phyloP scores from a whole-genome alignment of 1,140 invertebrate species.

The Bombus pascuorum region DNA sequence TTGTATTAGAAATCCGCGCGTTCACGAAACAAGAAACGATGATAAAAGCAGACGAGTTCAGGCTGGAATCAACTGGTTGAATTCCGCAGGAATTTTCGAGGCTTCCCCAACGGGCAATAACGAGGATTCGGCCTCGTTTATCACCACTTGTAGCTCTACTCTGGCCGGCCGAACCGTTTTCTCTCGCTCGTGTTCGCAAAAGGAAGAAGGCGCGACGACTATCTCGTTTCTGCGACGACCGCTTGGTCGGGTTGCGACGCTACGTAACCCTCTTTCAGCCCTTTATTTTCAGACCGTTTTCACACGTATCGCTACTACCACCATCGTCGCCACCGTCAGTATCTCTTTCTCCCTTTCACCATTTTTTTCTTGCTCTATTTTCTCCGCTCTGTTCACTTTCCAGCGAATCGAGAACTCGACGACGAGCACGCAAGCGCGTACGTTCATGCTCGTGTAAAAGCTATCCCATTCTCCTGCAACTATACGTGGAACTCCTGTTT shows the following conservation, averaged over 20 bases:
- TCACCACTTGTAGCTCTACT: slow-evolving; percentile 82
- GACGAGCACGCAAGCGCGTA: too few relatives aligned
- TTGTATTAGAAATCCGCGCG: neutral
- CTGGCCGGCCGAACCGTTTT: slow-evolving; percentile 62
- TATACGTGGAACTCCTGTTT: slow-evolving; percentile 21
- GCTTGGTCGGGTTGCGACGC: slow-evolving; percentile 46
- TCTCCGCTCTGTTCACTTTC: neutral
- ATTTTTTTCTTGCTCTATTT: neutral
- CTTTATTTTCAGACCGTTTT: slow-evolving; percentile 69
- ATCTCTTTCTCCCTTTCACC: neutral
- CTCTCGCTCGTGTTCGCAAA: slow-evolving; percentile 28
- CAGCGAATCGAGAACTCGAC: slow-evolving; percentile 9
- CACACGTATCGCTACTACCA: slow-evolving; percentile 31
- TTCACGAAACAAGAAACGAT: neutral
- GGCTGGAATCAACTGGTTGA: slow-evolving; percentile 39
- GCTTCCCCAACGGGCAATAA: slow-evolving; percentile 76
- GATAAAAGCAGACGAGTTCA: slow-evolving; percentile 25
- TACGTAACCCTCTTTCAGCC: slow-evolving; percentile 41
- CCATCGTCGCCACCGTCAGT: neutral
- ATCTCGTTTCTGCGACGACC: slow-evolving; percentile 37
- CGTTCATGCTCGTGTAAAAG: neutral
- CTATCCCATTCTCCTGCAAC: slow-evolving; percentile 27
- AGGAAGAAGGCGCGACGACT: slow-evolving; percentile 40
- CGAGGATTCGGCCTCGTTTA: slow-evolving; percentile 80
- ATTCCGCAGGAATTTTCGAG: slow-evolving; percentile 65